Evolutionary conservation across 2,113 vertebrate genomes (phyloP), one percentile per base, ranked within the genome.

Genomic region (Suncus etruscus): DNA sequence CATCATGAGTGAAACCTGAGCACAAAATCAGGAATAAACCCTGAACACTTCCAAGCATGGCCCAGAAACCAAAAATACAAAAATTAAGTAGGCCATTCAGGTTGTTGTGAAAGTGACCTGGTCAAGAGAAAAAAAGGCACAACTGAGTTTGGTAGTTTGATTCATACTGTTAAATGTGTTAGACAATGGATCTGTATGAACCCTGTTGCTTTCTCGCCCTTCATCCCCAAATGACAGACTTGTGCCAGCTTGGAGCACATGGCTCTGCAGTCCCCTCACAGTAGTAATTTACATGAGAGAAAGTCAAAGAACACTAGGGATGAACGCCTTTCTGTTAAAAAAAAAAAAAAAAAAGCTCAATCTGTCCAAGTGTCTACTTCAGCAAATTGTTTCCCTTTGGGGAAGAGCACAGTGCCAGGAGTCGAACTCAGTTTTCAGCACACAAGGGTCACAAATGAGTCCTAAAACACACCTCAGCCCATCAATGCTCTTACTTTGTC

Each of bases 301-400:
- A 91, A 83, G 80, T 48, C 51, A 79, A 72, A 83, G 39, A 89
- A 61, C 27, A 80, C 15, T 77, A 27, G n/a, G 50, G 61, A 15
- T 74, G 85, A 18, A 77, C 3, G 6, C 11, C 66, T 86, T 65
- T 87, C 45, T 47, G n/a, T 22, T 73, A 77, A 39, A 39, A 39
- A 39, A 39, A 39, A 39, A 39, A 39, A 39, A 39, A 39, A 73
- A 87, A 58, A 54, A 85, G 15, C 88, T 91, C 45, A 85, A 6
- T 54, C 90, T 93, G 25, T 74, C 93, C 31, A 65, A 72, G 79
- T 87, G 22, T 76, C 68, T 83, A 22, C 31, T 76, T 82, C 11
- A 63, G 12, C 20, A 89, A 79, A 85, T 24, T 87, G 50, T 6
- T 87, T 51, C 73, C 25, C n/a, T 80, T 76, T 80, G 12, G 54